Percentiles rank a stretch among this genome's conserved stretches.
Conservation (phyloP, 2,797 vertebrate genomes). For the Acanthopagrus latus region DNA sequence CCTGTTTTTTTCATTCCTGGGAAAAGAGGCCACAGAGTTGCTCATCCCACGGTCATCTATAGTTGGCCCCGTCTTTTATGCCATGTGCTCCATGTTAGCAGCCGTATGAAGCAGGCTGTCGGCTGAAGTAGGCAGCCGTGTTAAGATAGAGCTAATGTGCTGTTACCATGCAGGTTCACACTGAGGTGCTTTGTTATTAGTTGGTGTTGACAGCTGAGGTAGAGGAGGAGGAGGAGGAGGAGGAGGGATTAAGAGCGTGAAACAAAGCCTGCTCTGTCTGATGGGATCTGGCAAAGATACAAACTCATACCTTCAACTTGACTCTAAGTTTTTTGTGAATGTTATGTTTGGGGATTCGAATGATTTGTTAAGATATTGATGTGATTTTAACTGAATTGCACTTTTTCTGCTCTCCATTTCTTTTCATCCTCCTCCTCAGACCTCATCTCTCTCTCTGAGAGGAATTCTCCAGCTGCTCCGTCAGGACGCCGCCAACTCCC, state of each 20-base stretch:
- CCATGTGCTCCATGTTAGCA: slow-evolving; percentile 8
- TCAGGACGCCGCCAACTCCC: slow-evolving; percentile 82
- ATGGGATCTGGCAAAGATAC: neutral
- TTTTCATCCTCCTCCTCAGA: slow-evolving; percentile 59
- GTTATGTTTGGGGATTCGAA: neutral
- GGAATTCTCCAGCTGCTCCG: slow-evolving; percentile 88
- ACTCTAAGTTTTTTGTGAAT: slow-evolving; percentile 5
- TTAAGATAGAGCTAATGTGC: slow-evolving; percentile 17
- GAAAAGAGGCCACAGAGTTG: neutral
- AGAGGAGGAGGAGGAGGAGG: slow-evolving; percentile 22
- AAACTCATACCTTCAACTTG: neutral
- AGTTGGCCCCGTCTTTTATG: neutral
- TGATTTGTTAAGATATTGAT: neutral
- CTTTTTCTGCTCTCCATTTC: neutral
- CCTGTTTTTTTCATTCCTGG: neutral
- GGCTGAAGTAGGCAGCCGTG: slow-evolving; percentile 8
- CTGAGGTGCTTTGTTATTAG: slow-evolving; percentile 29
- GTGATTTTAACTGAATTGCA: neutral
- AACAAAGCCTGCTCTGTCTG: slow-evolving; percentile 40
- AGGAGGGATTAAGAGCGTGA: slow-evolving; percentile 8
- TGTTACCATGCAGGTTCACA: slow-evolving; percentile 28
- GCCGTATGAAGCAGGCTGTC: slow-evolving; percentile 23
- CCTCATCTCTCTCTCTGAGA: slow-evolving; percentile 85
- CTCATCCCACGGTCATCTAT: neutral
- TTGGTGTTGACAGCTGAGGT: slow-evolving; percentile 19